Percentiles rank a stretch among this genome's conserved stretches.
Evolutionary conservation across 2,797 vertebrate species (phyloP).

Genomic region (Chanos chanos): DNA sequence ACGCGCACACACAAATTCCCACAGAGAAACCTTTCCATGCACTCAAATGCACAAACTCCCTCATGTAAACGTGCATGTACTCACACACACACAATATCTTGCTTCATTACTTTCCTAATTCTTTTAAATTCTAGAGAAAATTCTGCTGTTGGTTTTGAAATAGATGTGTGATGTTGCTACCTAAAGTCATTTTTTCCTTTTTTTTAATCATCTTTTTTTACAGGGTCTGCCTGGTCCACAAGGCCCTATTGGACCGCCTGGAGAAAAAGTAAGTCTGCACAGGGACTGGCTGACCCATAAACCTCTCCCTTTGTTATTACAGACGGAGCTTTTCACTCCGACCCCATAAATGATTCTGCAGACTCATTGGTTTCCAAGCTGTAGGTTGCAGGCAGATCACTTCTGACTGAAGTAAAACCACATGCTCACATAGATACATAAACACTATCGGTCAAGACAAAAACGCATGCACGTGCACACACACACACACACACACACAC

Average conservation of each 20-base stretch:
- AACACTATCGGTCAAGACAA: too few relatives aligned
- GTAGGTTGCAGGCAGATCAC: conserved; percentile 36
- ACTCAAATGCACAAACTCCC: too few relatives aligned
- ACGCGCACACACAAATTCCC: neutral
- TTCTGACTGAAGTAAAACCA: conserved; percentile 31
- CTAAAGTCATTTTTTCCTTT: conserved; percentile 1
- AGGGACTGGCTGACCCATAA: neutral
- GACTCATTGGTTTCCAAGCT: conserved; percentile 50
- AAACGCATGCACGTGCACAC: too few relatives aligned
- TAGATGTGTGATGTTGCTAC: neutral
- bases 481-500: conserved; percentile 39
- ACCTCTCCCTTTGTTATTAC: conserved; percentile 43
- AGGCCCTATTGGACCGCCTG: conserved; percentile 95
- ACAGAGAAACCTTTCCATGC: too few relatives aligned
- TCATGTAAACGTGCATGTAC: neutral
- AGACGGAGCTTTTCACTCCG: conserved; percentile 48
- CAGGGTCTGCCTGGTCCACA: conserved; percentile 96
- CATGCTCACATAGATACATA: conserved; percentile 17
- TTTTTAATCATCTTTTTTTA: conserved; percentile 57
- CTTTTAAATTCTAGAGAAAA: too few relatives aligned
- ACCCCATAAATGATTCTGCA: conserved; percentile 66
- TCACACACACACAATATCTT: neutral
- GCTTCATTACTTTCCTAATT: too few relatives aligned
- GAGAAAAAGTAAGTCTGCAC: conserved; percentile 90
- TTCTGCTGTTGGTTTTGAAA: neutral